phyloP scores from a whole-genome alignment of 2,797 vertebrate genomes.

The Dryobates pubescens region DNA sequence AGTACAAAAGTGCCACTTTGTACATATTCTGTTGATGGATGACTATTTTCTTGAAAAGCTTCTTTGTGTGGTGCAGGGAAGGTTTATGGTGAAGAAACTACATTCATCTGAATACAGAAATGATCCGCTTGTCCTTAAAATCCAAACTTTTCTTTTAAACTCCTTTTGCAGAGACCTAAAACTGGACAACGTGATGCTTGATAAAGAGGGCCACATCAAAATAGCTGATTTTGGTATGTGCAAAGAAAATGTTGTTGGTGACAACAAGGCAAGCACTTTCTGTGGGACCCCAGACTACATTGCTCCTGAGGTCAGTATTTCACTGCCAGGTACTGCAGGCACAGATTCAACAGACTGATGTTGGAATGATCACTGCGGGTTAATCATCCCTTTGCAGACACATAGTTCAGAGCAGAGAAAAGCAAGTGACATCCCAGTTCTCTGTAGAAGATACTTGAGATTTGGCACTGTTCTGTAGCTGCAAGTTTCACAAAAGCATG shows the following conservation, averaged over 20 bases:
- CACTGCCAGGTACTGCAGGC: background rate
- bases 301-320: slow-evolving; percentile 86
- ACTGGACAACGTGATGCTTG: slow-evolving; percentile 96
- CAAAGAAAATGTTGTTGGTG: slow-evolving; percentile 89
- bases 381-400: background rate
- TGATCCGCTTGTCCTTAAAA: background rate
- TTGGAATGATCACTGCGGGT: background rate
- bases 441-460: background rate
- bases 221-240: slow-evolving; percentile 99
- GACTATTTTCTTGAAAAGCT: background rate
- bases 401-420: background rate
- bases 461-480: background rate
- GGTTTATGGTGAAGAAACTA: background rate
- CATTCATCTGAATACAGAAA: background rate
- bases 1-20: background rate
- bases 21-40: background rate
- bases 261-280: slow-evolving; percentile 90
- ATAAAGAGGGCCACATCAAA: slow-evolving; percentile 94
- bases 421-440: background rate
- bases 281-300: slow-evolving; percentile 99
- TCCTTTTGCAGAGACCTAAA: slow-evolving; percentile 89
- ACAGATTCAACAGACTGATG: background rate
- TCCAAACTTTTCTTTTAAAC: background rate
- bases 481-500: background rate
- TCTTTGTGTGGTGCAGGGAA: background rate